Percentiles rank a stretch among this genome's conserved stretches.
Evolutionary conservation across 2,797 vertebrate species (phyloP).

Genomic region (Thalassophryne amazonica): DNA sequence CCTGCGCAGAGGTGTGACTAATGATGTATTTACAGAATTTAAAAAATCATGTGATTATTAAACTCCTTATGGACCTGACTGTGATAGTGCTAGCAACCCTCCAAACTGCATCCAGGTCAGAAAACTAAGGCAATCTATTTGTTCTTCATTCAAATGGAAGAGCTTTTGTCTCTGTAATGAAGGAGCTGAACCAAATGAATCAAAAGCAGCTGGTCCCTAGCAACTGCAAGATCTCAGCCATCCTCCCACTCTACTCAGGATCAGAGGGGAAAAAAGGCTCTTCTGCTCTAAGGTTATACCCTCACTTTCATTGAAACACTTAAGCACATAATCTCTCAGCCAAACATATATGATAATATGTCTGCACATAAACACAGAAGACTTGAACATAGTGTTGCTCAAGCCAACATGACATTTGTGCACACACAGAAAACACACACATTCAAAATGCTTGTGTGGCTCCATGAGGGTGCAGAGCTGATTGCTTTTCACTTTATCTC

Average conservation of each 20-base stretch:
- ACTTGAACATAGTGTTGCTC: not conserved
- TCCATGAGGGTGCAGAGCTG: not conserved
- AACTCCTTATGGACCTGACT: not conserved
- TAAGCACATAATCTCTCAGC: not conserved
- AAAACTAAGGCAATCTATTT: not conserved
- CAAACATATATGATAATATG: not conserved
- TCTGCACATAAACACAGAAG: not conserved
- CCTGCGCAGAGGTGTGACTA: too few relatives aligned
- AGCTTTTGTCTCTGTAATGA: conserved; percentile 5
- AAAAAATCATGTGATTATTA: too few relatives aligned
- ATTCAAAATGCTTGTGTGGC: conserved; percentile 1
- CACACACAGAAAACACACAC: not conserved
- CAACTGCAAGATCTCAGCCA: conserved; percentile 35
- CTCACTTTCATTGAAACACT: conserved; percentile 3
- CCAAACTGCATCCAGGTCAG: not conserved
- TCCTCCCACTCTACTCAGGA: conserved; percentile 31
- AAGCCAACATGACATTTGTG: not conserved
- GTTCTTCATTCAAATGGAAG: too few relatives aligned
- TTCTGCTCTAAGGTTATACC: conserved; percentile 5
- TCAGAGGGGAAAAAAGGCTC: conserved; percentile 11
- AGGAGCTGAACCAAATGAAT: conserved; percentile 18
- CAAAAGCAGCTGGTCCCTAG: conserved; percentile 32
- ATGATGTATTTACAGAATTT: too few relatives aligned
- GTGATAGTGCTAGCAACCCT: not conserved
- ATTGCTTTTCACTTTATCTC: not conserved